Evolutionary conservation across 2,888 invertebrate species (phyloP), one percentile per base, ranked within the genome.

Genomic region (Trichopoda pennipes): DNA sequence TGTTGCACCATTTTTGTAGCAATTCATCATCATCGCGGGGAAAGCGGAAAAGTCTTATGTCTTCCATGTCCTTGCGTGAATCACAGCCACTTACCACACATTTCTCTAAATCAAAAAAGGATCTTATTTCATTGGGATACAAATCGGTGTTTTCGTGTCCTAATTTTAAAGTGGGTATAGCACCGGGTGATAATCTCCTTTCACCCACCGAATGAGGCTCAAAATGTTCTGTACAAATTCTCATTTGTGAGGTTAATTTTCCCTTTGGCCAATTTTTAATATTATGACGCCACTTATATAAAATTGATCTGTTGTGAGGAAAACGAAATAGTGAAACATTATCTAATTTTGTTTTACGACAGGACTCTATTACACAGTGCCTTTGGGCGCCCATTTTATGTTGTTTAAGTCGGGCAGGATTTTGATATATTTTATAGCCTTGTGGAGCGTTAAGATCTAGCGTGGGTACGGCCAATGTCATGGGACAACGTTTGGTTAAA

Each of bases 131-230:
- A 61, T 90, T 90, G 2, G 89, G 86, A 78, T 86, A 89, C 17
- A 88, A 85, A 35, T 89, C 88, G 2, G 66, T 74, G 14, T 85
- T 85, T 14, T 88, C 83, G 55, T 88, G 88, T 0, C 89, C 88
- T 81, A 89, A 64, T 47, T 89, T 86, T 10, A 89, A 75, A 0
- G 89, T 89, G 7, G 89, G 89, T 78, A 89, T 89, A 2, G 89
- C 90, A 1, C 89, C 90, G 0, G 87, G 86, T 21, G 88, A 88
- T n/a, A 89, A 49, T 10, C 87, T 86, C 21, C 85, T 86, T 0
- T 86, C 87, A 32, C 88, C 89, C 47, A 90, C 90, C n/a, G 90
- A 89, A 56, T 90, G 89, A 9, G 89, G 80, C 55, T 90, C 89
- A 68, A 89, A 89, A 72, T 89, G 89, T 3, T 83, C 84, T 4